These are phyloP conservation scores for Threskiornis aethiopicus DNA, from an alignment of 2,797 vertebrate genomes.

Conservation along the genomic window DNA sequence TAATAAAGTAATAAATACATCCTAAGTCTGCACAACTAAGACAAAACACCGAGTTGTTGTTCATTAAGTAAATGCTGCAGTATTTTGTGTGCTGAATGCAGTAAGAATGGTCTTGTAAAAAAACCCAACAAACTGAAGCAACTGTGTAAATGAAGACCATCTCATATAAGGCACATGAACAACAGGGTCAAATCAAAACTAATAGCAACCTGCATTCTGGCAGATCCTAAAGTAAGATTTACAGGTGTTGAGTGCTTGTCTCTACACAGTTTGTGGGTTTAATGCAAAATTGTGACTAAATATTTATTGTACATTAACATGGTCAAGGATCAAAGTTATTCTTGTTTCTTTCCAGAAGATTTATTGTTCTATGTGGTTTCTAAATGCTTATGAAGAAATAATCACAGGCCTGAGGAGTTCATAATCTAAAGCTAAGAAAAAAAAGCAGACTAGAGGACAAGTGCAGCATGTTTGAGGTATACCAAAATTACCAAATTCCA, in stretches of 20 bases:
- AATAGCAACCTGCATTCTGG: neutral
- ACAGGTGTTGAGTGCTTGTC: neutral
- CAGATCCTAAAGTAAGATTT: neutral
- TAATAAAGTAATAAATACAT: neutral
- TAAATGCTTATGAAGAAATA: slow-evolving; percentile 30
- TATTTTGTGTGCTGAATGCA: neutral
- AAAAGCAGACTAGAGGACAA: slow-evolving; percentile 26
- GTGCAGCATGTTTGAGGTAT: slow-evolving; percentile 25
- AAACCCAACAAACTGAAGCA: neutral
- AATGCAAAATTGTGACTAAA: neutral
- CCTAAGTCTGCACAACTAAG: neutral
- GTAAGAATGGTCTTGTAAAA: neutral
- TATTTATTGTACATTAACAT: slow-evolving; percentile 17
- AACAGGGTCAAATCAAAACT: neutral
- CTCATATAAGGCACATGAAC: neutral
- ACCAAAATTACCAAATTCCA: slow-evolving; percentile 43
- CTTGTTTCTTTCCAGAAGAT: neutral
- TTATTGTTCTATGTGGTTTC: neutral
- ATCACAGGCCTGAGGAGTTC: neutral
- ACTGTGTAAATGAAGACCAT: neutral
- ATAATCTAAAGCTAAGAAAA: slow-evolving; percentile 4
- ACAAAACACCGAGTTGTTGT: neutral
- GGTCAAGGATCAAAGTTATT: slow-evolving; percentile 12
- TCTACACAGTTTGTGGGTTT: neutral
- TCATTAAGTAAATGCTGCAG: neutral